These are phyloP conservation scores for Maniola hyperantus DNA, from an alignment of 2,888 invertebrate genomes.

Conservation along the genomic window DNA sequence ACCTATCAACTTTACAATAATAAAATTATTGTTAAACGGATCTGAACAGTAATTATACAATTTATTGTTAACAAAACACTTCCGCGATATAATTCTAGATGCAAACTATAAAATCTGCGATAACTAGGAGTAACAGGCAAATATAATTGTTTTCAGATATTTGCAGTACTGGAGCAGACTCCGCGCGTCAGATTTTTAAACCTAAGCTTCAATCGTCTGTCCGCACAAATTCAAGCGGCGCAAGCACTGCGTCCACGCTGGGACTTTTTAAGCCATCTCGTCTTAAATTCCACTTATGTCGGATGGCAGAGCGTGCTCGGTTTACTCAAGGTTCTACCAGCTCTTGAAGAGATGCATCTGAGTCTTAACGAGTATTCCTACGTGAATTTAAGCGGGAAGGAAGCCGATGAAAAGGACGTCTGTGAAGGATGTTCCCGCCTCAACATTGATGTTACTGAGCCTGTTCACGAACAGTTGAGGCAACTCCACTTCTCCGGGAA, in stretches of 20 bases:
- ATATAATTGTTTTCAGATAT: conserved; percentile 76
- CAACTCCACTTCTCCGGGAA: conserved; percentile 95
- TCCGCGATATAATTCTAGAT: conserved; percentile 2
- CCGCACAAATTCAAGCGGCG: conserved; percentile 85
- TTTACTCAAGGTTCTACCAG: conserved; percentile 88
- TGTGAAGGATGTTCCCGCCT: conserved; percentile 72
- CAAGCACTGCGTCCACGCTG: conserved; percentile 73
- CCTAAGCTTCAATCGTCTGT: conserved; percentile 93
- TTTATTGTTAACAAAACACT: conserved; percentile 3
- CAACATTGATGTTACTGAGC: conserved; percentile 61
- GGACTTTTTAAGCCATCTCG: conserved; percentile 88
- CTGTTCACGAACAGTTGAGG: conserved; percentile 86
- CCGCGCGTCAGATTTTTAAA: conserved; percentile 95
- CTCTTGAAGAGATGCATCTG: conserved; percentile 94
- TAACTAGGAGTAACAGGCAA: not conserved
- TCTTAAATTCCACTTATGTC: conserved; percentile 93
- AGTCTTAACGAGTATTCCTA: conserved; percentile 94
- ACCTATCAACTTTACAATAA: too few relatives aligned
- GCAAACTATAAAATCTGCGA: not conserved
- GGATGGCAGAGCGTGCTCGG: conserved; percentile 92
- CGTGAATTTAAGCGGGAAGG: conserved; percentile 85
- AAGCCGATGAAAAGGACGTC: conserved; percentile 63
- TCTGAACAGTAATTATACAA: not conserved
- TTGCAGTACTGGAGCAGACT: conserved; percentile 93
- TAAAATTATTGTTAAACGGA: too few relatives aligned